Evolutionary conservation across 2,797 vertebrate genomes (phyloP).

Genomic region (Pelobates cultripes): DNA sequence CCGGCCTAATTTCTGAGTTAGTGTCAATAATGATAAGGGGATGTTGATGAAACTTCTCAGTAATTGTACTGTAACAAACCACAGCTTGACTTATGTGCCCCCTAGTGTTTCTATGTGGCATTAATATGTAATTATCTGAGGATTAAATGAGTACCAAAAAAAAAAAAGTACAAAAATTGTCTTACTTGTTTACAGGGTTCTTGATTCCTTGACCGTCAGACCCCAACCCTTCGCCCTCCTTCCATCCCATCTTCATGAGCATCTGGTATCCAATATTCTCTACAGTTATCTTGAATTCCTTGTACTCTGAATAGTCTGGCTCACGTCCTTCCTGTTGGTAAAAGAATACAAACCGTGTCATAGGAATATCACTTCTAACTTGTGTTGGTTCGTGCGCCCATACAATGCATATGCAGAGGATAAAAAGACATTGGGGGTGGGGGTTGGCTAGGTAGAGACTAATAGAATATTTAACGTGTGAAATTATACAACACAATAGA

Average conservation of each 20-base stretch:
- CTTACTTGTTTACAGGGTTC: constrained; percentile 90
- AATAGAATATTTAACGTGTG: too few relatives aligned
- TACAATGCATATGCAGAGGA: too few relatives aligned
- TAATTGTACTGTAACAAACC: too few relatives aligned
- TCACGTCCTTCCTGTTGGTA: constrained; percentile 88
- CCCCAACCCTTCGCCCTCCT: constrained; percentile 94
- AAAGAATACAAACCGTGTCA: too few relatives aligned
- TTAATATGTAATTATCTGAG: background rate
- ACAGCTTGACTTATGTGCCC: background rate
- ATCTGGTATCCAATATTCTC: constrained; percentile 98
- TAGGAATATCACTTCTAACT: too few relatives aligned
- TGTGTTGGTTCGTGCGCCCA: too few relatives aligned
- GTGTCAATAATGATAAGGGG: too few relatives aligned
- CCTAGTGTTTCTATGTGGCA: background rate
- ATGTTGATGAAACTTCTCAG: too few relatives aligned
- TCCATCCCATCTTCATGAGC: constrained; percentile 99
- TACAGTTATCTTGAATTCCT: constrained; percentile 97
- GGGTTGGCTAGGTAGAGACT: too few relatives aligned
- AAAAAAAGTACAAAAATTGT: background rate
- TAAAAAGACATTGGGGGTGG: too few relatives aligned
- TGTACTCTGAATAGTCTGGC: constrained; percentile 97
- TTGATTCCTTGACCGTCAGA: constrained; percentile 92
- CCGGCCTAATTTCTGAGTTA: too few relatives aligned
- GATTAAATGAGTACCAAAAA: background rate
- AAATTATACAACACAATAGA: too few relatives aligned